These are phyloP conservation scores for Nesospiza acunhae DNA, from an alignment of 2,113 vertebrate species.

Conservation along the genomic window DNA sequence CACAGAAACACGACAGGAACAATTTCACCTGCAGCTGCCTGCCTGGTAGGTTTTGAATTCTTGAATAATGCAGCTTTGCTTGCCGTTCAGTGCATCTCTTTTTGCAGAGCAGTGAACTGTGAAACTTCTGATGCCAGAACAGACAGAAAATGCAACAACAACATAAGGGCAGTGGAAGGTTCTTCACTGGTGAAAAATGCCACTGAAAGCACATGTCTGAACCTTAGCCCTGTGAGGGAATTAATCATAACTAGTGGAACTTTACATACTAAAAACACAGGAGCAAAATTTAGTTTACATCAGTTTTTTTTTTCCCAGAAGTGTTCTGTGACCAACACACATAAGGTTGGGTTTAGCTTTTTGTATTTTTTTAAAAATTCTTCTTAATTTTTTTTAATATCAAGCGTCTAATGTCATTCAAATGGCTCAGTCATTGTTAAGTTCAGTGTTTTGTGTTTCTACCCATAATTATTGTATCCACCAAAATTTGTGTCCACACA, in stretches of 20 bases:
- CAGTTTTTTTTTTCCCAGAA: neutral
- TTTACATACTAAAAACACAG: neutral
- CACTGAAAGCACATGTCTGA: neutral
- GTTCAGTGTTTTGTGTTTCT: neutral
- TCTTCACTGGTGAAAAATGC: neutral
- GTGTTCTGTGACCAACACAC: neutral
- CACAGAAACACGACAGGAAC: constrained; percentile 82
- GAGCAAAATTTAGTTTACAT: neutral
- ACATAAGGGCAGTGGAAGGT: neutral
- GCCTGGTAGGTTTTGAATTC: constrained; percentile 76
- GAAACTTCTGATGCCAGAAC: neutral
- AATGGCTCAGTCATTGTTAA: neutral
- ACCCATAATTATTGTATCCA: neutral
- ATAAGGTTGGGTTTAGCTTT: neutral
- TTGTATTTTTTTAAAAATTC: neutral
- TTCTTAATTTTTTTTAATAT: neutral
- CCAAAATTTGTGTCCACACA: neutral
- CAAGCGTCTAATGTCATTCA: neutral
- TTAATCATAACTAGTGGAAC: neutral
- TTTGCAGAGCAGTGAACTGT: neutral
- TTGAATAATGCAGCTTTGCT: neutral
- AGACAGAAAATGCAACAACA: neutral
- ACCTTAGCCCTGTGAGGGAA: neutral
- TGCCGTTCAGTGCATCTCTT: neutral
- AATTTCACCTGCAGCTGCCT: constrained; percentile 89